phyloP scores from a whole-genome alignment of 2,888 invertebrate genomes.

The Subacronicta megacephala region DNA sequence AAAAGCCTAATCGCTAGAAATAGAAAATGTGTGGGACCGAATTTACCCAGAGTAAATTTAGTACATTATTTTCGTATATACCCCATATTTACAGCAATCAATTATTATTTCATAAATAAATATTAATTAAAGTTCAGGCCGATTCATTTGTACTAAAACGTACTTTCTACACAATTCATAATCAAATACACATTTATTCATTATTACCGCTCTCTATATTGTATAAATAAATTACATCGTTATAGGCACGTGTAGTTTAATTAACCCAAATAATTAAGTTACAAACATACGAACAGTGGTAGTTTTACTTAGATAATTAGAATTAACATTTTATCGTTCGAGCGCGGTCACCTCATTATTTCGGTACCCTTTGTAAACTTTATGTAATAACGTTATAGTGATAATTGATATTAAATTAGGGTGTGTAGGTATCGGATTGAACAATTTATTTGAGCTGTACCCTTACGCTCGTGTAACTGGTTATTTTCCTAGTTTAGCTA shows the following conservation, averaged over 20 bases:
- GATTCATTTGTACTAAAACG: too few species aligned
- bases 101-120: too few species aligned
- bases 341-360: conserved; percentile 23
- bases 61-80: too few species aligned
- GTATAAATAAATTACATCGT: conserved; percentile 29
- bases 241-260: conserved; percentile 18
- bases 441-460: conserved; percentile 2
- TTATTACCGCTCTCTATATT: background rate
- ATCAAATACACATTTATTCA: background rate
- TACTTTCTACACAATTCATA: too few species aligned
- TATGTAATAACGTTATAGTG: conserved; percentile 15
- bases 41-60: too few species aligned
- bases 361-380: conserved; percentile 17
- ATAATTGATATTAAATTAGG: conserved; percentile 44
- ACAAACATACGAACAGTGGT: conserved; percentile 14
- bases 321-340: conserved; percentile 53
- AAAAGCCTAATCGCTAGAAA: too few species aligned
- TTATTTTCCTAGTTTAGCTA: background rate
- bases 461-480: background rate
- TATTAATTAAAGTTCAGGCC: too few species aligned
- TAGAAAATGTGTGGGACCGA: too few species aligned
- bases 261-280: conserved; percentile 38
- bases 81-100: too few species aligned
- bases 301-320: conserved; percentile 37
- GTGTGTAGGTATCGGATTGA: conserved; percentile 14